Evolutionary conservation across 1,140 invertebrate genomes (phyloP), one percentile per base, ranked within the genome.

Genomic region (Pantala flavescens): DNA sequence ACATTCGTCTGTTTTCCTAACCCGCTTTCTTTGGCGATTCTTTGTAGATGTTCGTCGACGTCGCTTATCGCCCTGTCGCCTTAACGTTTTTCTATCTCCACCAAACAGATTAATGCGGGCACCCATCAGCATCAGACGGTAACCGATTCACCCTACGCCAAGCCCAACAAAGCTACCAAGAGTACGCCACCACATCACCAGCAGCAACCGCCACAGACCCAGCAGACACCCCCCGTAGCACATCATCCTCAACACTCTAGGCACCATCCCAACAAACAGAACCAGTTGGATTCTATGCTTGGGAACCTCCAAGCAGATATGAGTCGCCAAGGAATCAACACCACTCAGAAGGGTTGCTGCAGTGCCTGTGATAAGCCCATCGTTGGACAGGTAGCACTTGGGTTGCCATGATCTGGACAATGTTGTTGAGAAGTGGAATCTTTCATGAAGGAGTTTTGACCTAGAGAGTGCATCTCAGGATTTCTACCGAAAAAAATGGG

Each of bases 291-390:
- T 88, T 93, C 90, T 86, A 97, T 97, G 93, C 89, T 97, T 79
- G 93, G 93, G 70, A 93, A 93, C 78, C 87, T 98, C 77, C 93
- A 96, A 82, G 93, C 93, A 81, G 94, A 96, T 85, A 96, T 97
- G 94, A 95, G 93, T 84, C 90, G 94, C 82, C 97, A 98, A 88
- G 97, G 97, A 84, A 93, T 98, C 42, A 96, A 93, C 82, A 97
- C 96, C 23, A 96, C 96, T 76, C 95, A 98, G 81, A 99, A 98
- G 85, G 98, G 97, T 78, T 96, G 95, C 85, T 99, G 97, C 90
- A 95, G 89, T 81, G 95, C 95, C 74, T 99, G 97, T 87, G 93
- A 96, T 82, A 98, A 99, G 81, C 95, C 96, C 21, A 98, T 99
- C 83, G 95, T 98, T 49, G 97, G 97, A 77, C 95, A 98, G 89